Percentiles rank a stretch among this genome's conserved stretches.
Conservation (phyloP, 2,113 vertebrate genomes). For the Pelusios castaneus region DNA sequence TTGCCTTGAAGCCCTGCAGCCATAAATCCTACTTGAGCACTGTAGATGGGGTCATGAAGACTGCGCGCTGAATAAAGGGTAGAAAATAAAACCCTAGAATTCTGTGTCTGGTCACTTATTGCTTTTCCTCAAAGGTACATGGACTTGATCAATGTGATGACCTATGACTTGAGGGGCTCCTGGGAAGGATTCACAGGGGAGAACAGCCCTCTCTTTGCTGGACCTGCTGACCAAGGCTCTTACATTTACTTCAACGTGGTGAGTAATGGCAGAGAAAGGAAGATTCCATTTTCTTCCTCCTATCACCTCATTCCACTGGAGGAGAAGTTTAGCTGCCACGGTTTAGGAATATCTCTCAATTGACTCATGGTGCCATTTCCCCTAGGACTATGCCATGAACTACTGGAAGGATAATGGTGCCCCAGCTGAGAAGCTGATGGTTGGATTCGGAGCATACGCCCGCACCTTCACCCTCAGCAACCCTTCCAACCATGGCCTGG, state of each 20-base stretch:
- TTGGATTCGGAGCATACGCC: conserved; percentile 79
- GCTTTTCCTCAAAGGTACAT: conserved; percentile 61
- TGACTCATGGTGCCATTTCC: background rate
- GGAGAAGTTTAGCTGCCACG: background rate
- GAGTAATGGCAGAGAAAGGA: background rate
- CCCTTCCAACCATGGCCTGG: conserved; percentile 67
- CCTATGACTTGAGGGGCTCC: conserved; percentile 71
- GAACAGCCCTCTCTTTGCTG: conserved; percentile 73
- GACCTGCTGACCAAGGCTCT: conserved; percentile 52
- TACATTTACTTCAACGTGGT: conserved; percentile 69
- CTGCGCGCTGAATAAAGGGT: background rate
- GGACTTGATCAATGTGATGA: conserved; percentile 80
- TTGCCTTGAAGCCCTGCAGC: background rate
- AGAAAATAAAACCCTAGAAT: background rate
- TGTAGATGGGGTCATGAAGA: background rate
- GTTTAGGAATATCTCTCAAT: background rate
- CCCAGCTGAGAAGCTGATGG: conserved; percentile 77
- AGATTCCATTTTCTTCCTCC: background rate
- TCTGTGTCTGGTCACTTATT: background rate
- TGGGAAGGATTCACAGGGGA: conserved; percentile 73
- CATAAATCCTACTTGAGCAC: background rate
- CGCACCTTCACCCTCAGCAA: conserved; percentile 72
- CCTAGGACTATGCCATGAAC: conserved; percentile 77
- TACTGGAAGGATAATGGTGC: conserved; percentile 80
- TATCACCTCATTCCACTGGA: too few relatives aligned